Conservation (phyloP, 2,113 vertebrate genomes). For the Ondatra zibethicus region DNA sequence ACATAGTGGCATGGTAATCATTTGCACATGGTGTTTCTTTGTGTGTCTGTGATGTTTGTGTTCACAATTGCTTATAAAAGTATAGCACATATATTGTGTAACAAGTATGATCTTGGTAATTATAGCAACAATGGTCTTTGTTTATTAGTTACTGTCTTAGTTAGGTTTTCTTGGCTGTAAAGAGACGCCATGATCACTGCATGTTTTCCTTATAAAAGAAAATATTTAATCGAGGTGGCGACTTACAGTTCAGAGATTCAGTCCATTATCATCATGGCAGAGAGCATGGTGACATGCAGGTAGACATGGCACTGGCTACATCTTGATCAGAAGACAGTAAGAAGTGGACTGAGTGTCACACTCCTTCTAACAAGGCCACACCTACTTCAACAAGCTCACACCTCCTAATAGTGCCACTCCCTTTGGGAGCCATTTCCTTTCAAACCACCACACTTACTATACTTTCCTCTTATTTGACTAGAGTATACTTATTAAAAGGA, state of each 20-base stretch:
- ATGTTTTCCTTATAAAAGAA: not conserved
- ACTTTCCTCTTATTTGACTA: not conserved
- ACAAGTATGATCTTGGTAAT: not conserved
- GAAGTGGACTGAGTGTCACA: not conserved
- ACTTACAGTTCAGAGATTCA: not conserved
- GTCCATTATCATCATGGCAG: not conserved
- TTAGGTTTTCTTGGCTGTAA: not conserved
- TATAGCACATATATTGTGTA: not conserved
- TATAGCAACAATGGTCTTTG: not conserved
- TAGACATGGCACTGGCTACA: not conserved
- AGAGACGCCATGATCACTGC: not conserved
- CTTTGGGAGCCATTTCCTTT: not conserved
- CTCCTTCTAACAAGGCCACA: not conserved
- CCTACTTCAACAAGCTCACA: not conserved
- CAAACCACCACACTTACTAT: not conserved
- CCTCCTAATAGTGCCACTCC: not conserved
- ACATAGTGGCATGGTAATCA: not conserved
- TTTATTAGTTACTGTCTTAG: not conserved
- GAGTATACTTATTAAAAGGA: not conserved
- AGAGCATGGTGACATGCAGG: not conserved
- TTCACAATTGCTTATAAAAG: not conserved
- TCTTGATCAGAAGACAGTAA: not conserved
- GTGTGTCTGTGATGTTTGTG: not conserved
- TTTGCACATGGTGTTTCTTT: not conserved
- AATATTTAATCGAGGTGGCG: not conserved